Base-by-base conservation (phyloP, 2,113 vertebrate species). In the Entosphenus tridentatus region DNA sequence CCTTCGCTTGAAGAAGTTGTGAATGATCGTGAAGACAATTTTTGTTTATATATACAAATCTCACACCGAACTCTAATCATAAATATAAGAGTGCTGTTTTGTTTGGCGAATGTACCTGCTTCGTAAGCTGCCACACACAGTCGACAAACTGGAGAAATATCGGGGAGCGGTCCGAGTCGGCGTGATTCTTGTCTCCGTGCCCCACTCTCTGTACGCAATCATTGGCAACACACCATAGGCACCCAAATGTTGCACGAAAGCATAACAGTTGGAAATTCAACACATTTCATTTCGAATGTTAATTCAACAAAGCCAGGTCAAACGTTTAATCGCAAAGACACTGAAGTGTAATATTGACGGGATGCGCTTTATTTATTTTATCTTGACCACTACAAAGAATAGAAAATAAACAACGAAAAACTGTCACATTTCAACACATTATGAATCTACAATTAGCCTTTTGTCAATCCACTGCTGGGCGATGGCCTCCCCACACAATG, bases 111-210 rank as follows among this genome's bases (percentile, higher is more conserved):
- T 18, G n/a, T 73, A 95, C 93, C 88, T 96, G 91, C 74, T 81
- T 88, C 71, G 84, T 92, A 84, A 97, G 91, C 76, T 97, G 93
- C 93, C 93, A 96, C 56, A 97, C 93, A 71, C 93, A 96, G 74
- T 97, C 93, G 2, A 97, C 84, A 77, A 97, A 96, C 80, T 96
- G 91, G 71, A 95, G 82, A 69, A 97, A 97, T 73, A 96, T 88
- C 8, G 93, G 93, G 0, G 93, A 97, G 21, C 93, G 83, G 73
- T 96, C 91, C 0, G 90, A 86, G 75, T 89, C 88, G 0, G 87
- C 83, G 1, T 93, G 87, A 74, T 96, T 86, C 71, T 91, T 84
- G 16, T 87, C 84, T 4, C 93, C 91, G 3, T 97, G 90, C 57
- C 93, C 93, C 12, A 97, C 82, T 9, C 91, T 79, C 93, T 96